A percentile compares a stretch with the other conserved stretches of the same genome.
Conservation (phyloP, 2,888 invertebrate genomes). For the Colostygia pectinataria region DNA sequence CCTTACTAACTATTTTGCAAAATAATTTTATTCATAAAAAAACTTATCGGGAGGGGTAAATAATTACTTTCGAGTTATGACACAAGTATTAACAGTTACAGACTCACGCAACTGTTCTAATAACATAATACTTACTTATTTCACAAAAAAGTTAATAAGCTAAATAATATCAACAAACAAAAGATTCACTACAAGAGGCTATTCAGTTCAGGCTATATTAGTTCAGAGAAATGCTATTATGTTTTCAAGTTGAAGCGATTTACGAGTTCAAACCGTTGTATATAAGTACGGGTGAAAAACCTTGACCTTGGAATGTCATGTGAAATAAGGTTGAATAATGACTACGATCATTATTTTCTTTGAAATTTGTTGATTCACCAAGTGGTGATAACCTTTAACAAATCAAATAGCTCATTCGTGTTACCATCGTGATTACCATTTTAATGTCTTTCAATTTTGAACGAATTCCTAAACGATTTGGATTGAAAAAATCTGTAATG, state of each 20-base stretch:
- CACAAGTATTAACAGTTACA: neutral
- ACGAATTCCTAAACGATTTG: too few species aligned
- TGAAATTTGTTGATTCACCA: too few species aligned
- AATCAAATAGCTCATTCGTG: too few species aligned
- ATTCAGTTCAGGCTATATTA: too few species aligned
- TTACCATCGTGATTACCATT: neutral
- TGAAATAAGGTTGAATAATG: slow-evolving; percentile 5
- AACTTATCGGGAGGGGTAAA: too few species aligned
- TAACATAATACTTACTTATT: slow-evolving; percentile 1
- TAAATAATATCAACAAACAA: slow-evolving; percentile 10
- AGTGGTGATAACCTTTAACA: too few species aligned
- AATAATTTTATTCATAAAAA: too few species aligned
- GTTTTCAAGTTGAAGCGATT: slow-evolving; percentile 33
- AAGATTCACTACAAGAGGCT: slow-evolving; percentile 18
- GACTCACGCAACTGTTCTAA: neutral
- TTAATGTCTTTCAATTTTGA: too few species aligned
- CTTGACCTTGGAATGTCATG: slow-evolving; percentile 34
- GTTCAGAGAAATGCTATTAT: slow-evolving; percentile 30
- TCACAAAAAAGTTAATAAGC: slow-evolving; percentile 10
- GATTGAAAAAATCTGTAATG: too few species aligned
- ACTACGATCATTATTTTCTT: neutral
- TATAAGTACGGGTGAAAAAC: slow-evolving; percentile 35
- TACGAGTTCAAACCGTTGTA: slow-evolving; percentile 35
- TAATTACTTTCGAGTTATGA: too few species aligned
- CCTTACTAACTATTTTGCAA: too few species aligned